Evolutionary conservation across 2,113 vertebrate genomes (phyloP), one percentile per base, ranked within the genome.

Genomic region (Heterotis niloticus): DNA sequence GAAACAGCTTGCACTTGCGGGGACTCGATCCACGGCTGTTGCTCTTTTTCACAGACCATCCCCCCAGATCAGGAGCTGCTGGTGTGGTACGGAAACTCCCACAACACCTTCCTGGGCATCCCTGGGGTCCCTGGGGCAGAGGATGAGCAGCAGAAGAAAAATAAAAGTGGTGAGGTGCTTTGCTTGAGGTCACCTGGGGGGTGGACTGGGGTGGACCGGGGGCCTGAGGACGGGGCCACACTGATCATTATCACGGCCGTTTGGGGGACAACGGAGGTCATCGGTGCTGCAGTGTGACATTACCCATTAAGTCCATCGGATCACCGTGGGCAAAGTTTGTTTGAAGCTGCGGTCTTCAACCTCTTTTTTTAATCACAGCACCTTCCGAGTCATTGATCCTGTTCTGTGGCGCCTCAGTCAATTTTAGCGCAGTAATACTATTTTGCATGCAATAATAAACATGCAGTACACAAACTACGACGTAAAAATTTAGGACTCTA

Each of bases 71-170:
- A 99, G 89, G 98, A 99, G 81, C 89, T 99, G 80, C 91, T 99
- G 70, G 98, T 99, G 52, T 99, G 98, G 98, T 99, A 99, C 0
- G 94, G 97, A 62, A 98, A 98, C 86, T 97, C 96, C 0, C 96
- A 98, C 81, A 99, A 95, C 87, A 98, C 94, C 12, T 99, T 99
- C 85, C 89, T 99, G 83, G 98, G 98, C 17, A 99, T 99, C 64
- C 98, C 98, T 0, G 98, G 98, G 0, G 97, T 99, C 16, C 95
- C 96, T 0, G 98, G 97, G 24, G 90, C 93, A 14, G 96, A 98
- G 52, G 98, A 99, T 0, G 98, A 99, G 59, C 91, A 90, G 51
- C 94, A 90, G 87, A 99, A 98, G 85, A 99, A 97, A 87, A 94
- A 74, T 84, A 99, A 98, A 80, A 93, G 83, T 0, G 98, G 97